phyloP scores from a whole-genome alignment of 2,113 vertebrate genomes.

The Seriola dumerili region DNA sequence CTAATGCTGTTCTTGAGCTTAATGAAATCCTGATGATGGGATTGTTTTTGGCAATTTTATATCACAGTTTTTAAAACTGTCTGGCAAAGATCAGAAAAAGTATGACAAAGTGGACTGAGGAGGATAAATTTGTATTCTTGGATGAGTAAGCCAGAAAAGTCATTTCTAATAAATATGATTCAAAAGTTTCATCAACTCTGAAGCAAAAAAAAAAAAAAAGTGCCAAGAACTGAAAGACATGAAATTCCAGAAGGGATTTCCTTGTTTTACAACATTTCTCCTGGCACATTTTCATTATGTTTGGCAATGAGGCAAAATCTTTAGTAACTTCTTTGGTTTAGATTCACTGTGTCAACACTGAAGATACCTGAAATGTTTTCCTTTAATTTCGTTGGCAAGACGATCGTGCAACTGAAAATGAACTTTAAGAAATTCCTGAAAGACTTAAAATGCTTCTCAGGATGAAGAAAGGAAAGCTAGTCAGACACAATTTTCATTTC shows the following conservation, averaged over 20 bases:
- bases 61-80: too few relatives aligned
- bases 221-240: neutral
- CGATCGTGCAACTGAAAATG: slow-evolving; percentile 23
- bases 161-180: neutral
- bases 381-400: slow-evolving; percentile 16
- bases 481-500: neutral
- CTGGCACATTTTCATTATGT: slow-evolving; percentile 25
- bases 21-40: neutral
- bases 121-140: too few relatives aligned
- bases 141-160: too few relatives aligned
- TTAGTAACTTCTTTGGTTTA: slow-evolving; percentile 13
- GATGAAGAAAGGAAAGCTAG: neutral
- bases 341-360: slow-evolving; percentile 28
- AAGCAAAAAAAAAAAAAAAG: slow-evolving; percentile 27
- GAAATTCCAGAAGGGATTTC: slow-evolving; percentile 16
- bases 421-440: neutral
- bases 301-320: slow-evolving; percentile 17
- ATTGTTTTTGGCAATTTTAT: neutral
- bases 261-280: slow-evolving; percentile 41
- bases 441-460: neutral
- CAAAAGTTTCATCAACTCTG: neutral
- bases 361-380: slow-evolving; percentile 27
- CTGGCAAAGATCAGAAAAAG: too few relatives aligned
- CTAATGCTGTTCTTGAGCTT: neutral
- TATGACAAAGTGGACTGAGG: too few relatives aligned